phyloP scores from a whole-genome alignment of 2,888 invertebrate species.

The Ormyrus pomaceus region DNA sequence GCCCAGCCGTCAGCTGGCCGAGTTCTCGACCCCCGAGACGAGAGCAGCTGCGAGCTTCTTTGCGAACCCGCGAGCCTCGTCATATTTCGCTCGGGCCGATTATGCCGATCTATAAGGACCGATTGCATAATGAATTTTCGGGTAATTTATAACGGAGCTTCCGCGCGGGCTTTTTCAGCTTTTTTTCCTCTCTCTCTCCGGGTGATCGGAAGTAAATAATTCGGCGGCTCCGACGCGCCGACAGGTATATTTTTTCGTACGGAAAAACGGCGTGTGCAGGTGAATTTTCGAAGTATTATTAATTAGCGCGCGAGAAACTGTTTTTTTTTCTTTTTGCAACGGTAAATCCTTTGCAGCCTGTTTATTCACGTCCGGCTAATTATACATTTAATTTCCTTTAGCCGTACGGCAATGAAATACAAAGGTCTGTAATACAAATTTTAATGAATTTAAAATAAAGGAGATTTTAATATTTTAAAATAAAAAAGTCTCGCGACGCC shows the following conservation, averaged over 20 bases:
- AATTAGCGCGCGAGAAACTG: conserved; percentile 29
- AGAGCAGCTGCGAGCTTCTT: conserved; percentile 37
- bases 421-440: conserved; percentile 53
- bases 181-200: background rate
- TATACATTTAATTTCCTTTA: conserved; percentile 47
- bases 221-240: no score
- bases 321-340: conserved; percentile 28
- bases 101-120: background rate
- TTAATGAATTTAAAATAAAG: conserved; percentile 57
- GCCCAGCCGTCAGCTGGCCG: conserved; percentile 29
- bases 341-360: conserved; percentile 46
- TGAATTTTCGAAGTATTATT: conserved; percentile 35
- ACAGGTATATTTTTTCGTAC: background rate
- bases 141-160: background rate
- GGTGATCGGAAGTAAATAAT: no score
- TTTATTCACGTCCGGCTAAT: conserved; percentile 54
- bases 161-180: background rate
- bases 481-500: conserved; percentile 39
- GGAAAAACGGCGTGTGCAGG: conserved; percentile 4
- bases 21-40: conserved; percentile 14
- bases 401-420: conserved; percentile 45
- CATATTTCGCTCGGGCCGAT: no score
- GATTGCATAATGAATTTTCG: background rate
- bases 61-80: conserved; percentile 2
- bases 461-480: conserved; percentile 55